These are phyloP conservation scores for Bettongia penicillata DNA, from an alignment of 2,113 vertebrate genomes.

Conservation along the genomic window DNA sequence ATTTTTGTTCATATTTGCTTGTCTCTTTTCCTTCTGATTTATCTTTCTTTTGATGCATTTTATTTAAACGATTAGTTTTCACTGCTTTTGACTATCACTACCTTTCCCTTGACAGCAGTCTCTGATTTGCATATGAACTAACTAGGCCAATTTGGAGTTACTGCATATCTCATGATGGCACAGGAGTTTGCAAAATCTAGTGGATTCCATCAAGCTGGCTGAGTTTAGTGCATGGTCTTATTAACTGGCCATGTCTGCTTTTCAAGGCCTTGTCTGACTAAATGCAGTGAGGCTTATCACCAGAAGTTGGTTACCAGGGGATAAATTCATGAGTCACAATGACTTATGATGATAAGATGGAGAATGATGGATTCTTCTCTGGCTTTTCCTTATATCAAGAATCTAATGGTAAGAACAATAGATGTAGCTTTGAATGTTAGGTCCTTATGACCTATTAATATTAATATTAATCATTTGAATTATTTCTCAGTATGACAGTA, in stretches of 20 bases:
- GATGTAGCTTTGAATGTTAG: neutral
- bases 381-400: slow-evolving; percentile 5
- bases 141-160: neutral
- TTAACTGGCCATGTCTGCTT: neutral
- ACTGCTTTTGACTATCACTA: slow-evolving; percentile 1
- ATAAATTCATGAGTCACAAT: neutral
- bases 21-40: neutral
- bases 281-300: neutral
- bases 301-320: neutral
- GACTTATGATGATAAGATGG: neutral
- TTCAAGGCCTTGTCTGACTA: neutral
- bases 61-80: neutral
- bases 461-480: neutral
- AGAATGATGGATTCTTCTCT: neutral
- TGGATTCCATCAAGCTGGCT: neutral
- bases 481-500: neutral
- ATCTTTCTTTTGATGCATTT: neutral
- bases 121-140: neutral
- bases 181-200: neutral
- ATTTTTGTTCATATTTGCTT: neutral
- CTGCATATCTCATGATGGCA: neutral
- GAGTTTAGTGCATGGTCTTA: neutral
- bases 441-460: neutral
- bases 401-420: neutral
- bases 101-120: neutral